Conservation (phyloP, 2,888 invertebrate species). For the Lepetodrilus schrolli region DNA sequence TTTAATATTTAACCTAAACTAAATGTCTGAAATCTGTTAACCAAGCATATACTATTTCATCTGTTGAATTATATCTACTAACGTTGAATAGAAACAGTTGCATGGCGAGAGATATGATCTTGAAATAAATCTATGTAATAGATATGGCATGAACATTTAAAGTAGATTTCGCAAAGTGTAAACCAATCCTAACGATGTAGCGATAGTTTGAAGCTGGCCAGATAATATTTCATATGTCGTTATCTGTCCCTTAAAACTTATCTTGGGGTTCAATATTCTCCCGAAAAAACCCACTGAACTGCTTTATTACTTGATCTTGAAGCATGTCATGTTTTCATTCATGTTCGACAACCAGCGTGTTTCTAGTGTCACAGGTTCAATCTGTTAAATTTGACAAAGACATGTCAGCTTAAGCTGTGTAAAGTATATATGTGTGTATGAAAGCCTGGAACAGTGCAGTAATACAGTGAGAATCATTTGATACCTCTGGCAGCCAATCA, state of each 20-base stretch:
- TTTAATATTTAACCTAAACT: no score
- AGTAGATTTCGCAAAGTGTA: background rate
- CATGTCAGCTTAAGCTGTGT: no score
- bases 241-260: background rate
- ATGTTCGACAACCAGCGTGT: background rate
- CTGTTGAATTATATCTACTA: no score
- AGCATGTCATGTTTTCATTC: background rate
- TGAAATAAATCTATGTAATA: conserved; percentile 2
- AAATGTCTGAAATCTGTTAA: no score
- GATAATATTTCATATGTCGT: background rate
- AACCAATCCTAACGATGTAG: background rate
- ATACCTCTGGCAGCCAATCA: conserved; percentile 8
- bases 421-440: background rate
- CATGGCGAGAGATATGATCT: no score
- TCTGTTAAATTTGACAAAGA: background rate
- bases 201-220: background rate
- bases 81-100: no score
- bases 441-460: background rate
- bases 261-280: no score
- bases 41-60: no score
- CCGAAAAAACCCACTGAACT: no score
- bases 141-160: conserved; percentile 2
- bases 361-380: background rate
- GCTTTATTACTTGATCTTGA: background rate
- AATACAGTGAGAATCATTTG: background rate